Conservation (phyloP, 2,113 vertebrate species). For the Atractosteus spatula region DNA sequence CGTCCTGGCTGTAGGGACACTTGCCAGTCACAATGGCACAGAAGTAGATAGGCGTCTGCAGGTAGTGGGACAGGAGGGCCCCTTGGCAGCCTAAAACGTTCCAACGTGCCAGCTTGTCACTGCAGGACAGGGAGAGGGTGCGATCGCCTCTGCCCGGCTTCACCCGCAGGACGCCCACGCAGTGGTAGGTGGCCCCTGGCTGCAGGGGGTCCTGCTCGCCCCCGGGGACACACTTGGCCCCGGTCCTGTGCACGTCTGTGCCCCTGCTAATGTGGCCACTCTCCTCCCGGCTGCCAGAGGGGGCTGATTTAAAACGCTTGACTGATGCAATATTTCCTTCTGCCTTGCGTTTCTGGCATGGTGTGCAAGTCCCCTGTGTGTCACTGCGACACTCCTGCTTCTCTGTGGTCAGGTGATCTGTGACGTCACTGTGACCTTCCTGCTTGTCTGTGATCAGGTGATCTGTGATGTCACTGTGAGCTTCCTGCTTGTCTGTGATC, state of each 20-base stretch:
- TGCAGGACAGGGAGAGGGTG: slow-evolving; percentile 89
- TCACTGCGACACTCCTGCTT: slow-evolving; percentile 12
- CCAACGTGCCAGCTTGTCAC: slow-evolving; percentile 88
- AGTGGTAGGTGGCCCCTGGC: slow-evolving; percentile 76
- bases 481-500: too few species aligned
- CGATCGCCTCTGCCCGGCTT: slow-evolving; percentile 90
- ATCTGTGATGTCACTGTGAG: background rate
- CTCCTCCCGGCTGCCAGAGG: background rate
- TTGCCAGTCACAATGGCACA: slow-evolving; percentile 76
- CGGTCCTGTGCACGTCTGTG: slow-evolving; percentile 80
- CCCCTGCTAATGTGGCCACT: background rate
- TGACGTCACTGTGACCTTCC: slow-evolving; percentile 6
- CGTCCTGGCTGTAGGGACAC: slow-evolving; percentile 79
- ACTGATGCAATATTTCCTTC: slow-evolving; percentile 18
- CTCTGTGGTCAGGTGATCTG: background rate
- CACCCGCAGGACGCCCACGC: slow-evolving; percentile 73
- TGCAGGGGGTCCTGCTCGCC: slow-evolving; percentile 58
- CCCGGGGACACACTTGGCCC: slow-evolving; percentile 85
- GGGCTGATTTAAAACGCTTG: background rate
- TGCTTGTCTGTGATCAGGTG: background rate
- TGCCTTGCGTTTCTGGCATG: slow-evolving; percentile 32
- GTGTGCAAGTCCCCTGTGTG: slow-evolving; percentile 4
- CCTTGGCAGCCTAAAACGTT: slow-evolving; percentile 87
- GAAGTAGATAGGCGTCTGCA: slow-evolving; percentile 81
- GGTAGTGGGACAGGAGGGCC: slow-evolving; percentile 85